Percentiles rank a stretch among this genome's conserved stretches.
phyloP scores from a whole-genome alignment of 23 tunicate species.

The Halocynthia aurantium region DNA sequence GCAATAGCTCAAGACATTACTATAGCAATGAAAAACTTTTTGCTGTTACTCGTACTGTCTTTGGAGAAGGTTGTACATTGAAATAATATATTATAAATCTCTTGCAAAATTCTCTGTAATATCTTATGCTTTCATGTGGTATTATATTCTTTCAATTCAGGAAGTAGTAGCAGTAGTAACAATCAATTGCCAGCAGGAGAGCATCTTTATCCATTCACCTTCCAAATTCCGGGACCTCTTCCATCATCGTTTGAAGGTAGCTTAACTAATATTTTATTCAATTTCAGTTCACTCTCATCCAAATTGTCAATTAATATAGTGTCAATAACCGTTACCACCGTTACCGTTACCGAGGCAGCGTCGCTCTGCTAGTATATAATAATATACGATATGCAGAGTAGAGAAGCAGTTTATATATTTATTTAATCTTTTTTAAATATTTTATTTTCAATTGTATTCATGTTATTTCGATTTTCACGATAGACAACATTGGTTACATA shows the following conservation, averaged over 20 bases:
- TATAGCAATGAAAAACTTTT: not conserved
- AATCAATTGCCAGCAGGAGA: not conserved
- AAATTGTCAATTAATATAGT: no score
- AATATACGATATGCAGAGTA: not conserved
- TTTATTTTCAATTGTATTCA: no score
- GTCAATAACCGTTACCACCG: no score
- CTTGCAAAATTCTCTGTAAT: no score
- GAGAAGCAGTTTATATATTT: no score
- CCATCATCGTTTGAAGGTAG: constrained; percentile 12
- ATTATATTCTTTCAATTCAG: not conserved
- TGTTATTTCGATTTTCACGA: no score
- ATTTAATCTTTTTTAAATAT: no score
- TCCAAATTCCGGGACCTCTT: not conserved
- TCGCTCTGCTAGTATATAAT: no score
- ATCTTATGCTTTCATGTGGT: not conserved
- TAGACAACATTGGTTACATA: constrained; percentile 31
- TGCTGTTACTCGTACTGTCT: not conserved
- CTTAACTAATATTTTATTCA: no score
- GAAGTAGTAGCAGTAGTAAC: not conserved
- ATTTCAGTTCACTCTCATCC: no score
- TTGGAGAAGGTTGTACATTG: not conserved
- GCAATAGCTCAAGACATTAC: not conserved
- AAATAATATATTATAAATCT: no score
- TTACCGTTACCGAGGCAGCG: no score
- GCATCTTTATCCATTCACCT: not conserved